phyloP scores from a whole-genome alignment of 30 jellyfish, hydroid and myxozoan species.

The Rhopilema esculentum region DNA sequence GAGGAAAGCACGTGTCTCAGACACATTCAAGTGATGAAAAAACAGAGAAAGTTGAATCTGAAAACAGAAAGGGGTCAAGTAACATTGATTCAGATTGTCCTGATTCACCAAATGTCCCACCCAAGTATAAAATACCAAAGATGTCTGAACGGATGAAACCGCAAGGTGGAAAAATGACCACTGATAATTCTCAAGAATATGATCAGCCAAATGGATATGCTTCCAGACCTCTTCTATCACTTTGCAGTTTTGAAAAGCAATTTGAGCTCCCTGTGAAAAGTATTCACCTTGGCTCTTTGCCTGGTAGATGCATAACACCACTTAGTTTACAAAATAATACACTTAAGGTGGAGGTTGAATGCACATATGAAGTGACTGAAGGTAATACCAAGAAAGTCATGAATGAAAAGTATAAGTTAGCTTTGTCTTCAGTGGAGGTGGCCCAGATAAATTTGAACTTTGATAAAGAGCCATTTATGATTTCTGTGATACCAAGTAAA shows the following conservation, averaged over 20 bases:
- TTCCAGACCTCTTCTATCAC: neutral
- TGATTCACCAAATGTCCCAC: neutral
- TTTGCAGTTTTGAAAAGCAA: neutral
- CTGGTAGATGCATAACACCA: constrained; percentile 58
- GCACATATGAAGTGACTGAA: constrained; percentile 26
- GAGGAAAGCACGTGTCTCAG: neutral
- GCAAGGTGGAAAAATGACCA: constrained; percentile 59
- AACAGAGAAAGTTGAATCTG: neutral
- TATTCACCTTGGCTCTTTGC: constrained; percentile 65
- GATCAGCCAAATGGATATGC: constrained; percentile 1
- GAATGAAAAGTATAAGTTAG: constrained; percentile 73
- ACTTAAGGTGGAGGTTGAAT: constrained; percentile 45
- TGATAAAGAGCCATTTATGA: constrained; percentile 35
- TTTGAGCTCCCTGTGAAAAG: constrained; percentile 26
- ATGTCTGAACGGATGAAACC: constrained; percentile 69
- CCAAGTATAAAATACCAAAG: constrained; percentile 28
- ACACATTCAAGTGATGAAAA: neutral
- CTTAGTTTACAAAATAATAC: constrained; percentile 7
- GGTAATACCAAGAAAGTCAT: constrained; percentile 57
- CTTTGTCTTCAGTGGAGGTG: constrained; percentile 63
- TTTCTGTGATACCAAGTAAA: constrained; percentile 53
- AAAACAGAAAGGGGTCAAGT: neutral
- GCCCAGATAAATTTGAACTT: constrained; percentile 33
- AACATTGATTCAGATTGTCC: neutral
- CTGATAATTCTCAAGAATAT: neutral